Base-by-base conservation (phyloP, 2,797 vertebrate species). In the Danio kyathit region DNA sequence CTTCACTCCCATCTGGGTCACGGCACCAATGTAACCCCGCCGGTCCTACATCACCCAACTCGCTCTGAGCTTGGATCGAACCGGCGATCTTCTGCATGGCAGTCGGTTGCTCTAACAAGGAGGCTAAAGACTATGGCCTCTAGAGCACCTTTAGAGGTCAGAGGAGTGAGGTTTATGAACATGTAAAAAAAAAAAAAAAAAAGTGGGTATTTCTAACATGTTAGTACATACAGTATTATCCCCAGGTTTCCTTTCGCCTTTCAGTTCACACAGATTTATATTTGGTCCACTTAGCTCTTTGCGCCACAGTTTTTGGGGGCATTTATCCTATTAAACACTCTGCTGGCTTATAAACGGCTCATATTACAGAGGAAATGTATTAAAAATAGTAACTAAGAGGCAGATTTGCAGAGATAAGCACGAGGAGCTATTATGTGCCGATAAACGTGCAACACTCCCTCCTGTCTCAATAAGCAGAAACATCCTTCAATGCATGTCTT, bases 211-310 rank as follows among this genome's bases (percentile, higher is more conserved):
- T 3, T 29, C 29, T 3, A 79, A 38, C 48, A 12, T 29, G 13
- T 49, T n/a, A 12, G 17, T 43, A 77, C 43, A 40, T 44, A 69
- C 64, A 29, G 29, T 29, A 69, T 70, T 65, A 78, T 69, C 10
- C 52, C 16, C 16, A 41, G 16, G 7, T 40, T 64, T 14, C 14
- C 7, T 17, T 5, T 14, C 9, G 49, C 14, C 49, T 9, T 9
- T 65, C 9, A 44, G 41, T 17, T 65, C 10, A 65, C 17, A 44
- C 40, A 44, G 4, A 17, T 44, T 10, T 41, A 43, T 16, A 16
- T 44, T 44, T 65, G 10, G 6, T 61, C 59, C 29, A 29, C 38
- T 64, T 43, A 63, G 29, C 7, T 2, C 29, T 72, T 40, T 19
- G n/a, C 14, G 19, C 41, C 11, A 8, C 16, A 71, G 2, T 57